Conservation (phyloP, 2,797 vertebrate species). For the Synanceia verrucosa region DNA sequence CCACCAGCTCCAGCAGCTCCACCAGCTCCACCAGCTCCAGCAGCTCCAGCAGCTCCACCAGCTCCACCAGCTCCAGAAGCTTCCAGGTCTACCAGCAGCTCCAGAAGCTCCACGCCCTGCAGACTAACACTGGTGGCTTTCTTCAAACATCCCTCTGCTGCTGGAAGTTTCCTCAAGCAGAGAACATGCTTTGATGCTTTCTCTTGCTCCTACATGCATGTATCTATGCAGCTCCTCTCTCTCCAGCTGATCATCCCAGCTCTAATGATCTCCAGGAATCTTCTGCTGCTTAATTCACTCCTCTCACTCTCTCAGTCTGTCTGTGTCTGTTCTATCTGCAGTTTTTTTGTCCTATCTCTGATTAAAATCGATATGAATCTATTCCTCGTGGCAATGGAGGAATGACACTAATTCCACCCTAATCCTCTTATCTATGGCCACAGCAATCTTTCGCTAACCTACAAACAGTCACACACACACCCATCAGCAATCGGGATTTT, state of each 20-base stretch:
- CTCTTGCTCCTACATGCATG: not conserved
- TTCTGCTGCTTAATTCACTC: conserved; percentile 2
- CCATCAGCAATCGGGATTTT: conserved; percentile 76
- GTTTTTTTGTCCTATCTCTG: conserved; percentile 60
- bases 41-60: not conserved
- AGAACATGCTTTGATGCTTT: not conserved
- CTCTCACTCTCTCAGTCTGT: not conserved
- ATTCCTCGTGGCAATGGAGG: conserved; percentile 78
- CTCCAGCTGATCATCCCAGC: conserved; percentile 16
- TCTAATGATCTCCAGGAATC: conserved; percentile 7
- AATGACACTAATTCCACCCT: conserved; percentile 85
- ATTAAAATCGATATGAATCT: conserved; percentile 85
- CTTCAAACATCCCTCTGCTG: conserved; percentile 35
- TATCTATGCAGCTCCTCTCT: conserved; percentile 2
- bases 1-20: conserved; percentile 1
- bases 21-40: not conserved
- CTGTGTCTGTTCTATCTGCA: conserved; percentile 33
- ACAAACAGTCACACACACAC: conserved; percentile 68
- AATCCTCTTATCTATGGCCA: conserved; percentile 85
- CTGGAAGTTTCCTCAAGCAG: conserved; percentile 6
- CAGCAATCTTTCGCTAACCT: conserved; percentile 84
- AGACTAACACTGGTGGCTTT: conserved; percentile 11
- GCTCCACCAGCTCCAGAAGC: not conserved
- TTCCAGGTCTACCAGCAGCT: not conserved
- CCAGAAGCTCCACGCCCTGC: not conserved